Base-by-base conservation (phyloP, 2,888 invertebrate genomes). In the Plutella xylostella region DNA sequence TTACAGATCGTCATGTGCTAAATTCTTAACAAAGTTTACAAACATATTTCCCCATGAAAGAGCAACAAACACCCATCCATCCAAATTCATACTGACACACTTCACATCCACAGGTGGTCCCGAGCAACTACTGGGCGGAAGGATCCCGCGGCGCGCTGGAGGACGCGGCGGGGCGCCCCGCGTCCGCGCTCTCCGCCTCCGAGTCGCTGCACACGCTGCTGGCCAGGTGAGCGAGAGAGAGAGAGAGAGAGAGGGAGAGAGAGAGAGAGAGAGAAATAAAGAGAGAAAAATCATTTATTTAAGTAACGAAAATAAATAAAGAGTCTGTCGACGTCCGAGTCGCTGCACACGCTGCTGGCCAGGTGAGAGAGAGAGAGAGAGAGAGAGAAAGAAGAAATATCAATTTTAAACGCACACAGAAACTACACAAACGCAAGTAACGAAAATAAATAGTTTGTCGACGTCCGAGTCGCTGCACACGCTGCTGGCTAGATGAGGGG, bases 201-300 rank as follows among this genome's bases (percentile, higher is more conserved):
- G 85, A 85, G 22, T 86, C 86, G 1, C 60, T 87, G 0, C 85
- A 85, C 41, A 87, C 89, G 25, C 94, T 96, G 85, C 86, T 96
- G 1, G 80, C 87, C 49, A 86, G 86, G 88, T 88, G 53, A 42
- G 54, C 53, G 12, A 2, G 5, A 12, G n/a, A 28, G 9, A 28
- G n/a, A 9, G 11, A 28, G 5, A 22, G 6, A 22, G 22, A 9
- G 22, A 6, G 22, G 5, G 9, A 22, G 6, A 22, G 22, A 22
- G 9, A 22, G 22, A 9, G 22, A 9, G 5, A 9, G 5, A 22
- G 6, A 22, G 9, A 9, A 5, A 5, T 5, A 22, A 22, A 22
- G 22, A 22, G 22, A 22, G 22, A 9, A 9, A 22, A 5, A 22
- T 22, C 22, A 22, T 22, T 25, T 25, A 25, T 25, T 25, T 5